Conservation (phyloP, 2,797 vertebrate species). For the Pampus argenteus region DNA sequence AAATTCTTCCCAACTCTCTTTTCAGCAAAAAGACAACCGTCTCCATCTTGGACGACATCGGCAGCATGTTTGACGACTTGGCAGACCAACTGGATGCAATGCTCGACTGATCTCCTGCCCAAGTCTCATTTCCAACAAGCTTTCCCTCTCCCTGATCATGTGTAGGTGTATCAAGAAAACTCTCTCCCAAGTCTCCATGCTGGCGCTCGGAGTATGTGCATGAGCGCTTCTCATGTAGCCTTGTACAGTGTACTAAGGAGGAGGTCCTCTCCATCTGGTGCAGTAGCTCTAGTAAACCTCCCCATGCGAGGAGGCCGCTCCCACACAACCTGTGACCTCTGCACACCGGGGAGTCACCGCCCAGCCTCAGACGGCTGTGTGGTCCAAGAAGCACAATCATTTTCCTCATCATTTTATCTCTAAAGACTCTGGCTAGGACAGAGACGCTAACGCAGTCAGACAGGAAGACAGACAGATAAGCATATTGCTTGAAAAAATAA, state of each 20-base stretch:
- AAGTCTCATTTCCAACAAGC: constrained; percentile 21
- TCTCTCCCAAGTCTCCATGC: constrained; percentile 55
- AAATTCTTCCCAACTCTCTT: constrained; percentile 45
- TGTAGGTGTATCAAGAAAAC: constrained; percentile 62
- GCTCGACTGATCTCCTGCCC: constrained; percentile 89
- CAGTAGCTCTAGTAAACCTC: constrained; percentile 59
- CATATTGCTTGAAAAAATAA: constrained; percentile 68
- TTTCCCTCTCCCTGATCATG: constrained; percentile 21
- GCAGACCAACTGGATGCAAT: constrained; percentile 97
- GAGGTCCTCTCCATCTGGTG: constrained; percentile 51
- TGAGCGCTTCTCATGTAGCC: constrained; percentile 71
- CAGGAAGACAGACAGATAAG: constrained; percentile 61
- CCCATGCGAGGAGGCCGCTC: constrained; percentile 56
- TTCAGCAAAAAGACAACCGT: constrained; percentile 89
- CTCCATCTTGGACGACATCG: constrained; percentile 98
- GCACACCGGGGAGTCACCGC: constrained; percentile 62
- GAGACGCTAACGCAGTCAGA: constrained; percentile 58
- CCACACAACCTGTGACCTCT: constrained; percentile 80
- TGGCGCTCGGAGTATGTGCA: constrained; percentile 42
- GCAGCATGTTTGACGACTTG: constrained; percentile 98
- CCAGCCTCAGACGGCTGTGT: constrained; percentile 52
- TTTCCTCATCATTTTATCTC: constrained; percentile 57
- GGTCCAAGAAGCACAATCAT: constrained; percentile 81
- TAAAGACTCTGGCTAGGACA: constrained; percentile 52
- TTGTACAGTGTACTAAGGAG: constrained; percentile 51